Base-by-base conservation (phyloP, 2,113 vertebrate species). In the Catharus bicknelli region DNA sequence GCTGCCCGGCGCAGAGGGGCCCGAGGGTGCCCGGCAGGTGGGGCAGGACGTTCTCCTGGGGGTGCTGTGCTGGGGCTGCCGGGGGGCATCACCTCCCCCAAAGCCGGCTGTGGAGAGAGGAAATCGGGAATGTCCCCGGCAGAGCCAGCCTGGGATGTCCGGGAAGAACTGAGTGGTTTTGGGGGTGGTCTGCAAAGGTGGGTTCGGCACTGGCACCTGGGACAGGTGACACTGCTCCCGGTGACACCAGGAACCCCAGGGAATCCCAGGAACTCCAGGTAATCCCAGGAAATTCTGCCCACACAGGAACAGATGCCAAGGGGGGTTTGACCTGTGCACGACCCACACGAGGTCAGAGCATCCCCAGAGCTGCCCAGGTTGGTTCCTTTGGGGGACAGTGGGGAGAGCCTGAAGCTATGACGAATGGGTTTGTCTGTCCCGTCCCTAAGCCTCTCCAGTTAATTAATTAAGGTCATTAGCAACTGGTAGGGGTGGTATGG, bases 21-120 rank as follows among this genome's bases (percentile, higher is more conserved):
- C 45, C 50, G 40, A 21, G 4, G 75, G 50, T 36, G 45, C 73
- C 53, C 38, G 93, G 94, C 98, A 98, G 4, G 84, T 42, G 32
- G 93, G 90, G 87, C 98, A 98, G 27, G 5, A 61, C 1, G 3
- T 61, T 17, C 67, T 90, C 92, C 50, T 77, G 3, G n/a, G 90
- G 38, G 91, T 30, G 36, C 93, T 96, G 23, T 88, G 36, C 53
- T 10, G 53, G 29, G 91, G 23, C 0, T 40, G 72, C 32, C 25
- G 30, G 3, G 3, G 8, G 4, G 50, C 68, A 21, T 63, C 66
- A 2, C 13, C 75, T 1, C 1, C 30, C 16, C 64, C 2, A 13
- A 30, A 43, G 2, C 12, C 9, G 0, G 38, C 97, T 97, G 12
- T 1, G 63, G 26, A 69, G 40, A 72, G 54, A 53, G 58, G 36